Evolutionary conservation across 2,888 invertebrate genomes (phyloP), one percentile per base, ranked within the genome.

Genomic region (Leucania comma): DNA sequence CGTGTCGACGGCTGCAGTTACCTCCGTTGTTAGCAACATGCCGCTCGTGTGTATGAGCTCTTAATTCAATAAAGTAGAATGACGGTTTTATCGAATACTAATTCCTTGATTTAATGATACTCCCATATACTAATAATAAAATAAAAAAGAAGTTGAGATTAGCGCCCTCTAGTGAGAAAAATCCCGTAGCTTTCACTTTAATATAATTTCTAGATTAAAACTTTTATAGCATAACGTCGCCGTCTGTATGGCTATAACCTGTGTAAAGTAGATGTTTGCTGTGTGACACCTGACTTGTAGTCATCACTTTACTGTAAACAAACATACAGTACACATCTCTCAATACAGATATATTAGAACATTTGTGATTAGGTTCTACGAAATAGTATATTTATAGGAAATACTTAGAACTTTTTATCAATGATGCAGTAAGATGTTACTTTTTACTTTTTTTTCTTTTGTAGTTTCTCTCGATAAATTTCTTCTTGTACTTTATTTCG

Each of bases 271-370:
- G 61, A 73, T 61, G 38, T 71, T 57, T 66, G 72, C 35, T 53
- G 50, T 78, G 66, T 67, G 62, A 67, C 75, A 80, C 75, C 17
- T 9, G 46, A 57, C 38, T 24, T 72, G 10, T 69, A 60, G 54
- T 24, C 22, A 59, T 58, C 54, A 76, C 75, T 58, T 48, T 3
- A 62, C 53, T 53, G 4, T 24, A 26, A 46, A 67, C 75, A 60
- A 14, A 63, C 59, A 59, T 29, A 67, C 54, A 63, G 50, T 63
- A 75, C 67, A 75, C 67, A 67, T 75, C 24, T 57, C 46, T 26
- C 32, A 42, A 56, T 62, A 62, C 63, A 62, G n/a, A 38, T 42
- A 42, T 42, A 42, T n/a, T 24, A 73, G 26, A 71, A 59, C n/a
- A 53, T 57, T 54, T 24, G 48, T 22, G 32, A 22, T 35, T 29